Evolutionary conservation across 2,797 vertebrate species (phyloP).

Genomic region (Ficedula albicollis): DNA sequence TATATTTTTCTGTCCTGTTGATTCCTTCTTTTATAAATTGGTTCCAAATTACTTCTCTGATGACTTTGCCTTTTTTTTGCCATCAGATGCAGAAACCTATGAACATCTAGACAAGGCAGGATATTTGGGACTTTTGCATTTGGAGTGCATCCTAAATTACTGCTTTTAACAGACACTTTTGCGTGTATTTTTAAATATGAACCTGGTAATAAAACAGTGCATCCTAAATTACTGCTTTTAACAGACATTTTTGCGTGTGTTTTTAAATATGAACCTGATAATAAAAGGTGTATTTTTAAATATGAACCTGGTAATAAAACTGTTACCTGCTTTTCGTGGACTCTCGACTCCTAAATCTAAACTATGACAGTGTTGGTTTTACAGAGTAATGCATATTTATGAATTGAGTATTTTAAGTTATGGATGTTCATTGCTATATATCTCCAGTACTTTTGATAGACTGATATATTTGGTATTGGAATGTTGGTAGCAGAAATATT

Average conservation of each 20-base stretch:
- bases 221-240: background rate
- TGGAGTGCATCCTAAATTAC: background rate
- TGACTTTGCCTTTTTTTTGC: background rate
- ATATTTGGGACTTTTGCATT: background rate
- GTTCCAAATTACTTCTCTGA: background rate
- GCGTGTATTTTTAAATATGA: background rate
- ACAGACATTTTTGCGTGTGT: background rate
- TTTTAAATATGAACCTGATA: background rate
- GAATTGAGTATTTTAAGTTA: background rate
- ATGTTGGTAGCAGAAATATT: background rate
- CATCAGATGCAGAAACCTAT: background rate
- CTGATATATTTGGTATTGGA: background rate
- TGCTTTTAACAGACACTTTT: background rate
- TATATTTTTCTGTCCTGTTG: background rate
- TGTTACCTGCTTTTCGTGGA: background rate
- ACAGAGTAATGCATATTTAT: background rate
- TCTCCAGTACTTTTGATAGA: background rate
- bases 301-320: accelerated
- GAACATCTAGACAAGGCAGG: background rate
- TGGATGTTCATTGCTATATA: accelerated
- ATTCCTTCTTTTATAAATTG: background rate
- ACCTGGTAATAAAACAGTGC: background rate
- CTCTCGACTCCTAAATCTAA: background rate
- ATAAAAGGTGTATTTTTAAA: background rate
- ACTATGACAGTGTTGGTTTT: background rate